phyloP scores from a whole-genome alignment of 2,888 invertebrate genomes.

The Patella caerulea region DNA sequence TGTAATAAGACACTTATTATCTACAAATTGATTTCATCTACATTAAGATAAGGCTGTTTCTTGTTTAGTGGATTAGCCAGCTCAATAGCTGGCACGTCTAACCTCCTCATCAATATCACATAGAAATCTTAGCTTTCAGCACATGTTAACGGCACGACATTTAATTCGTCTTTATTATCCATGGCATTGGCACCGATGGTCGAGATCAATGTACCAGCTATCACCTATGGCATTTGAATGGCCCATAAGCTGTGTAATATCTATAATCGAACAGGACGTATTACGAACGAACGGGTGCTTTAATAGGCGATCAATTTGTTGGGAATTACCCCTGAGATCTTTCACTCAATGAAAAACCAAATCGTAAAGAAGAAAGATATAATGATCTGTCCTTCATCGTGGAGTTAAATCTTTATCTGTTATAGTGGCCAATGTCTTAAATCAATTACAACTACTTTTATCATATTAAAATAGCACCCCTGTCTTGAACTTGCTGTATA shows the following conservation, averaged over 20 bases:
- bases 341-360: too few relatives aligned
- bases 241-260: conserved; percentile 7
- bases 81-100: background rate
- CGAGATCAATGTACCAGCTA: background rate
- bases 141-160: conserved; percentile 1
- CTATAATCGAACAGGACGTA: conserved; percentile 5
- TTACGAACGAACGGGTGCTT: conserved; percentile 7
- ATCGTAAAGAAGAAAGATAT: too few relatives aligned
- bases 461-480: too few relatives aligned
- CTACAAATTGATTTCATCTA: background rate
- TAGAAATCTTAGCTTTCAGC: background rate
- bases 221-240: conserved; percentile 7
- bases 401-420: too few relatives aligned
- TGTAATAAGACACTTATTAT: background rate
- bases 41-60: conserved; percentile 6
- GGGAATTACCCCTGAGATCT: background rate
- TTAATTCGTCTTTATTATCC: background rate
- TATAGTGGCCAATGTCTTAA: too few relatives aligned
- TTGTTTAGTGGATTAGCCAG: conserved; percentile 4
- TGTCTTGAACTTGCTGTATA: too few relatives aligned
- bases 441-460: too few relatives aligned
- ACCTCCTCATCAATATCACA: background rate
- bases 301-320: conserved; percentile 1
- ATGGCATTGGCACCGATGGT: background rate
- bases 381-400: too few relatives aligned